Base-by-base conservation (phyloP, 2,888 invertebrate genomes). In the Caenorhabditis sp. region DNA sequence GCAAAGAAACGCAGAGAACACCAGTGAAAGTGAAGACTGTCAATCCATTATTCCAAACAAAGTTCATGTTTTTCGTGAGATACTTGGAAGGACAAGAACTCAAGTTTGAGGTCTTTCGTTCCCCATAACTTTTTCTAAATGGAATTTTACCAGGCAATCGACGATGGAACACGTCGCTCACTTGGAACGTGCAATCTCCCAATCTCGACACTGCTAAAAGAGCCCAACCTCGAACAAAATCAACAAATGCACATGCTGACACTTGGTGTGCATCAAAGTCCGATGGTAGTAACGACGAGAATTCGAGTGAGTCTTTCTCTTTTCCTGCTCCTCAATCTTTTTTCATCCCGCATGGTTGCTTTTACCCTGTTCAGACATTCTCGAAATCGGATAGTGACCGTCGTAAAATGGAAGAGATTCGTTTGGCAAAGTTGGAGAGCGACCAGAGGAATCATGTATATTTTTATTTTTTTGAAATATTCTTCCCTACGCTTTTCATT, bases 1-100 rank as follows among this genome's bases (percentile, higher is more conserved):
- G 94, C 69, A 93, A 92, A 86, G 92, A 92, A 84, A 92, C 91
- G 0, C 85, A 85, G 61, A 53, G 81, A 54, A 87, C 85, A 19
- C 83, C 85, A 8, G 85, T 86, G 1, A 84, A 86, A 75, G 81
- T 81, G 26, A 88, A 94, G 79, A 94, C 93, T 0, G 93, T 93
- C 79, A 93, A 94, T 87, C 97, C 97, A 0, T 93, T 95, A 61
- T 97, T 93, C 92, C 96, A 97, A 89, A 93, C 95, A 88, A 95
- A 95, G 8, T 95, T 95, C 89, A 93, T 94, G 1, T 96, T 96
- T 90, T 91, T 97, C 50, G 93, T 97, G 2, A 91, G 92, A 80
- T 94, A 97, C 90, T 95, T 96, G 0, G 93, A 95, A 88, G 93
- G 93, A 31, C 94, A 96, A 87, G 92, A 92, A 17, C 88, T 97